Conservation (phyloP, 2,113 vertebrate species). For the Ceratotherium simum region DNA sequence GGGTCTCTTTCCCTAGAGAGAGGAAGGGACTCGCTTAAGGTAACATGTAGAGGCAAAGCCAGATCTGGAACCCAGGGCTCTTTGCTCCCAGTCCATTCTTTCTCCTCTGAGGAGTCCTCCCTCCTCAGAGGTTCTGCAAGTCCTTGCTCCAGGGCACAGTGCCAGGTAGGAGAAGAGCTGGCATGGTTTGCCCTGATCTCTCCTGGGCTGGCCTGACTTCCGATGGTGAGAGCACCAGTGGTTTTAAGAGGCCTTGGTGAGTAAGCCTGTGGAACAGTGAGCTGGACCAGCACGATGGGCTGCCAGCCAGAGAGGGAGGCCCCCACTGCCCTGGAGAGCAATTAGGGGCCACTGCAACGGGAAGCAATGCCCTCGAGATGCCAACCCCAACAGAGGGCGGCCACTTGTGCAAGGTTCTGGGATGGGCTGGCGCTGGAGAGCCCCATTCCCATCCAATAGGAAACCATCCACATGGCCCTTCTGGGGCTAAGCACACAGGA, state of each 20-base stretch:
- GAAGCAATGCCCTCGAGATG: background rate
- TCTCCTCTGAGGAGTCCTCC: background rate
- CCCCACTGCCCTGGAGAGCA: background rate
- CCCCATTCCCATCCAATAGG: background rate
- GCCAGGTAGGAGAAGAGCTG: background rate
- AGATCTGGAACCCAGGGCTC: background rate
- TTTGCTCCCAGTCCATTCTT: background rate
- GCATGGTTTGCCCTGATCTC: background rate
- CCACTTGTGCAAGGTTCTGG: background rate
- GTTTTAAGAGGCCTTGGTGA: background rate
- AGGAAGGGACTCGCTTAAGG: background rate
- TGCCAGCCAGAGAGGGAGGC: background rate
- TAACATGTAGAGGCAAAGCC: background rate
- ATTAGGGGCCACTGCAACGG: background rate
- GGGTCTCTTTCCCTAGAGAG: background rate
- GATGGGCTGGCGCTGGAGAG: background rate
- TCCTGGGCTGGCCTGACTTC: background rate
- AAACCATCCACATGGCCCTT: background rate
- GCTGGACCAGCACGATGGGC: background rate
- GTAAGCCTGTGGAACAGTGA: background rate
- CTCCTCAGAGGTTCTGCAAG: background rate
- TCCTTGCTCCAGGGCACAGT: background rate
- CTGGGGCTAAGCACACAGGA: background rate
- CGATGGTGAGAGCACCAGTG: rapidly evolving
- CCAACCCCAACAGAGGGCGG: background rate